A percentile compares a stretch with the other conserved stretches of the same genome.
These are phyloP conservation scores for Acronicta alni DNA, from an alignment of 2,888 invertebrate genomes.

Conservation along the genomic window DNA sequence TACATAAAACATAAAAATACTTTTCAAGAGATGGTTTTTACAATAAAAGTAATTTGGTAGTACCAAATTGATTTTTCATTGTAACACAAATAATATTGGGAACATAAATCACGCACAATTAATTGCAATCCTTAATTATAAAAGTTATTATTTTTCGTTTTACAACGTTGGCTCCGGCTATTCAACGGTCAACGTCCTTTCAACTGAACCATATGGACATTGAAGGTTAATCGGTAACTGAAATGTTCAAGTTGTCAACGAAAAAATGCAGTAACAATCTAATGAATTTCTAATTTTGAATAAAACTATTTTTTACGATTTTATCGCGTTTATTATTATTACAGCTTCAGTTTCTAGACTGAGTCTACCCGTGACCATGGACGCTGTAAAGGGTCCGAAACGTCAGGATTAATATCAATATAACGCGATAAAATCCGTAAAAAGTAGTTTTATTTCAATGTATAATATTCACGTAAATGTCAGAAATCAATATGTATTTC, in stretches of 20 bases:
- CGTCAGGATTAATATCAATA: too few species aligned
- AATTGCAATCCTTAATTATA: slow-evolving; percentile 35
- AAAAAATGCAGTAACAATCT: too few species aligned
- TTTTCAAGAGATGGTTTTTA: slow-evolving; percentile 2
- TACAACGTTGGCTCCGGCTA: slow-evolving; percentile 21
- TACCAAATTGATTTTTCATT: slow-evolving; percentile 17
- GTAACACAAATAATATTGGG: slow-evolving; percentile 24
- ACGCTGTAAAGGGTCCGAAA: too few species aligned
- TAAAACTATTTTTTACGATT: too few species aligned
- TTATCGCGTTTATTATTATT: too few species aligned
- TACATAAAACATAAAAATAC: background rate
- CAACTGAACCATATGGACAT: slow-evolving; percentile 22
- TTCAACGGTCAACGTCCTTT: slow-evolving; percentile 17
- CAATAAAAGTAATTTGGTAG: slow-evolving; percentile 15
- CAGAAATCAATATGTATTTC: too few species aligned
- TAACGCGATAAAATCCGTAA: too few species aligned
- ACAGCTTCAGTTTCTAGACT: too few species aligned
- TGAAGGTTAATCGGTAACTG: slow-evolving; percentile 9
- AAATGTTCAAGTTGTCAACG: slow-evolving; percentile 10
- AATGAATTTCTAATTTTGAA: too few species aligned
- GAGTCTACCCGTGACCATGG: too few species aligned
- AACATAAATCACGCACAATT: slow-evolving; percentile 40
- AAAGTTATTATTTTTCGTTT: slow-evolving; percentile 42
- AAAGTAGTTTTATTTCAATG: too few species aligned
- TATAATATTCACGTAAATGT: too few species aligned